Evolutionary conservation across 2,888 invertebrate genomes (phyloP), one percentile per base, ranked within the genome.

Genomic region (Pristionchus fissidentatus): DNA sequence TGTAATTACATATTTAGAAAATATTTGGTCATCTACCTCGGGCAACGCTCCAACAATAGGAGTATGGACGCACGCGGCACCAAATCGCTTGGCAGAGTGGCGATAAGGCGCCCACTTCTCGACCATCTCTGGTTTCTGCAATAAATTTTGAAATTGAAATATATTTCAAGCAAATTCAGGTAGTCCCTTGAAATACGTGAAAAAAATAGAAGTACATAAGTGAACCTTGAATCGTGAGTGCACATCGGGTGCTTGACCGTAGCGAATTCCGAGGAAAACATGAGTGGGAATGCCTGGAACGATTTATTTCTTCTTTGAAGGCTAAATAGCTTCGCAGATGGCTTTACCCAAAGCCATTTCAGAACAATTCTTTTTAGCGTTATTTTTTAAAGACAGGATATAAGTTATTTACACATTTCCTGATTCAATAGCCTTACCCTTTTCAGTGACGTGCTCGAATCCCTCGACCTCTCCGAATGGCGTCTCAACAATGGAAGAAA

Each of bases 191-290:
- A n/a, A n/a, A n/a, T n/a, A n/a, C n/a, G n/a, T n/a, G n/a, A n/a
- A n/a, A n/a, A n/a, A n/a, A n/a, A n/a, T n/a, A n/a, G n/a, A n/a
- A n/a, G n/a, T n/a, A n/a, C n/a, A n/a, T n/a, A n/a, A n/a, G n/a
- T n/a, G n/a, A n/a, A n/a, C 89, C 84, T 89, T 86, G 78, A 88
- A 89, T 82, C 89, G 81, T 38, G 85, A 85, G 26, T 87, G 84
- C 43, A 87, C 86, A 84, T 88, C 88, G 0, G 89, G 88, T 2
- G 88, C 86, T 38, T 87, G 85, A 22, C 85, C 89, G 78, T 89
- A 89, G n/a, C 89, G 83, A 70, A 89, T 85, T 52, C 89, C 89
- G 29, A 89, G 83, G 75, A 88, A 89, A 0, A 87, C 88, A 66
- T 88, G 83, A 2, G 57, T 73, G 38, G 83, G 83, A 52, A 73